These are phyloP conservation scores for Anarsia innoxiella DNA, from an alignment of 2,888 invertebrate genomes.

Conservation along the genomic window DNA sequence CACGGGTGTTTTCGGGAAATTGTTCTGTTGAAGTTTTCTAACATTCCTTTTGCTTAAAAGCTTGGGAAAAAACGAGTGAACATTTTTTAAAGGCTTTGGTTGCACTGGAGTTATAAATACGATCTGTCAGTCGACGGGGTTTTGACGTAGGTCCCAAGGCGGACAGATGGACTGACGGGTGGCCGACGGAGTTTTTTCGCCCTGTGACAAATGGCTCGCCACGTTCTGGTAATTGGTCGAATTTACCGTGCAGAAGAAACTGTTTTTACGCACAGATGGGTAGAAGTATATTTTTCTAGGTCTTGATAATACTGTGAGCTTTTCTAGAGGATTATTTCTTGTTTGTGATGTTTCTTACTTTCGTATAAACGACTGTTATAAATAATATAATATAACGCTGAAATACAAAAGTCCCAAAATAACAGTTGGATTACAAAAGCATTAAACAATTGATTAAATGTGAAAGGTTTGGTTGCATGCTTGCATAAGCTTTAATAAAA, in stretches of 20 bases:
- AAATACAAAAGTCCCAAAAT: too few species aligned
- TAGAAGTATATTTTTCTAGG: conserved; percentile 2
- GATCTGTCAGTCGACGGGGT: conserved; percentile 50
- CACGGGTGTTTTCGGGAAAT: too few species aligned
- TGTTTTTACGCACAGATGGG: conserved; percentile 22
- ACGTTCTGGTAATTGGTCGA: conserved; percentile 53
- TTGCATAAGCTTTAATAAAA: too few species aligned
- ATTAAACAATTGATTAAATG: too few species aligned
- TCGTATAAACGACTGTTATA: too few species aligned
- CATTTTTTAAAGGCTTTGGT: conserved; percentile 21
- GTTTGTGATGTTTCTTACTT: too few species aligned
- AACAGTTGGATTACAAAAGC: too few species aligned
- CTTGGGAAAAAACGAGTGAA: conserved; percentile 5
- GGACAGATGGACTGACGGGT: conserved; percentile 60
- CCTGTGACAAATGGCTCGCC: conserved; percentile 57
- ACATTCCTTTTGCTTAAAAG: conserved; percentile 5
- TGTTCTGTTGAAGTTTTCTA: conserved; percentile 2
- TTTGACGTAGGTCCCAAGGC: conserved; percentile 52
- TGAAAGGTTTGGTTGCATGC: too few species aligned
- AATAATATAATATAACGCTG: too few species aligned
- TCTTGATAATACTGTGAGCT: background rate
- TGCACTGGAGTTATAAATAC: conserved; percentile 50
- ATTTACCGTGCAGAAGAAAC: conserved; percentile 43
- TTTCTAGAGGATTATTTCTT: background rate
- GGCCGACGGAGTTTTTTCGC: conserved; percentile 45